These are phyloP conservation scores for Mustela lutreola DNA, from an alignment of 2,113 vertebrate species.

Conservation along the genomic window DNA sequence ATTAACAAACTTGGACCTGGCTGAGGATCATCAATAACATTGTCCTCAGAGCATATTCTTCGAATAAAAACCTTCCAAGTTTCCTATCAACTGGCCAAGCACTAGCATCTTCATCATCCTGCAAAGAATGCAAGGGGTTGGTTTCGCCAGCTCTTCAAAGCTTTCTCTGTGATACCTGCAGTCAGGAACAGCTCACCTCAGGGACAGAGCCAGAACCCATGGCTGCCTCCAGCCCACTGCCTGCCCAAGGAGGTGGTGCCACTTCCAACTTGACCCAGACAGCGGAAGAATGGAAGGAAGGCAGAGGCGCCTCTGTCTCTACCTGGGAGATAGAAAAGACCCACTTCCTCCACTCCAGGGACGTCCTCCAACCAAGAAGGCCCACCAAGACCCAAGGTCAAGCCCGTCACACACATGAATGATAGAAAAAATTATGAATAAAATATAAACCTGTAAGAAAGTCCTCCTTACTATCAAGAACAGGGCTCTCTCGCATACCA, in stretches of 20 bases:
- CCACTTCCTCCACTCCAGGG: conserved; percentile 9
- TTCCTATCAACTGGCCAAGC: not conserved
- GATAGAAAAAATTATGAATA: not conserved
- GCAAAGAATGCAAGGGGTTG: not conserved
- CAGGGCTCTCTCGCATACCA: not conserved
- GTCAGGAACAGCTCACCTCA: conserved; percentile 7
- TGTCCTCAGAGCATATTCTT: conserved; percentile 16
- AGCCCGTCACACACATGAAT: not conserved
- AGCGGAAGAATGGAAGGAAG: conserved; percentile 37
- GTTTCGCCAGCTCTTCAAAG: conserved; percentile 50
- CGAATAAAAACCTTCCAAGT: not conserved
- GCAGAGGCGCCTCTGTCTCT: not conserved
- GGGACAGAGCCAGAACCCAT: not conserved
- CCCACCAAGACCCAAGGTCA: conserved; percentile 37
- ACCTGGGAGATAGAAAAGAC: not conserved
- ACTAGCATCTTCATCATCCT: conserved; percentile 12
- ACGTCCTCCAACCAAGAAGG: conserved; percentile 10
- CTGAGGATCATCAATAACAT: conserved; percentile 10
- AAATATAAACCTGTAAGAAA: conserved; percentile 35
- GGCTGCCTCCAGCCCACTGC: not conserved
- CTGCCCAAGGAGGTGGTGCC: not conserved
- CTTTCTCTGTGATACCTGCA: conserved; percentile 14
- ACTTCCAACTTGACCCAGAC: conserved; percentile 39
- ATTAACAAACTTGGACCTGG: conserved; percentile 36
- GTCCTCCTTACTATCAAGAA: not conserved